A percentile compares a stretch with the other conserved stretches of the same genome.
phyloP scores from a whole-genome alignment of 2,113 vertebrate genomes.

The Apodemus sylvaticus region DNA sequence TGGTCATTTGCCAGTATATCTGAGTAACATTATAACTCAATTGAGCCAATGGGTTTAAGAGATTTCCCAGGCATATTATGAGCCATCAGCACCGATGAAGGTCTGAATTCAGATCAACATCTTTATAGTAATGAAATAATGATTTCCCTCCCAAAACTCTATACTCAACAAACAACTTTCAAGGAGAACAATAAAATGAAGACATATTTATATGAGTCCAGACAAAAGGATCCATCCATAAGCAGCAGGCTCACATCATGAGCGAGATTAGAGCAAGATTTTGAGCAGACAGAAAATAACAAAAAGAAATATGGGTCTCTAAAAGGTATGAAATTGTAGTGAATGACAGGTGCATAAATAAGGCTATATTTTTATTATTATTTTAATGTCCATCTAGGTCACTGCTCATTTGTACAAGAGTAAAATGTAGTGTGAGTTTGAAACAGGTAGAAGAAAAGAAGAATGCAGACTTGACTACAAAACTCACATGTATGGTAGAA shows the following conservation, averaged over 20 bases:
- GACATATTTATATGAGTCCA: background rate
- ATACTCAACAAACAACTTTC: background rate
- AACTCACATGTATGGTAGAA: background rate
- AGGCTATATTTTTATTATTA: background rate
- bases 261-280: background rate
- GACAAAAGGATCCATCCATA: background rate
- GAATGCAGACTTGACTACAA: background rate
- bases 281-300: background rate
- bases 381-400: background rate
- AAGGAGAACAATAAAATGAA: background rate
- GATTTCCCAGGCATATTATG: background rate
- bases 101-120: background rate
- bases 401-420: background rate
- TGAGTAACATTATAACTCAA: background rate
- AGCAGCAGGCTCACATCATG: background rate
- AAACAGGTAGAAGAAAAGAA: background rate
- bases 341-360: background rate
- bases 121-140: background rate
- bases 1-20: background rate
- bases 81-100: background rate
- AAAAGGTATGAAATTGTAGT: background rate
- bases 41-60: background rate
- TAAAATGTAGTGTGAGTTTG: background rate
- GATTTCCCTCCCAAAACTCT: background rate
- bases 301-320: background rate